Percentiles rank a stretch among this genome's conserved stretches.
phyloP scores from a whole-genome alignment of 1,140 invertebrate genomes.

The Pomacea maculata region DNA sequence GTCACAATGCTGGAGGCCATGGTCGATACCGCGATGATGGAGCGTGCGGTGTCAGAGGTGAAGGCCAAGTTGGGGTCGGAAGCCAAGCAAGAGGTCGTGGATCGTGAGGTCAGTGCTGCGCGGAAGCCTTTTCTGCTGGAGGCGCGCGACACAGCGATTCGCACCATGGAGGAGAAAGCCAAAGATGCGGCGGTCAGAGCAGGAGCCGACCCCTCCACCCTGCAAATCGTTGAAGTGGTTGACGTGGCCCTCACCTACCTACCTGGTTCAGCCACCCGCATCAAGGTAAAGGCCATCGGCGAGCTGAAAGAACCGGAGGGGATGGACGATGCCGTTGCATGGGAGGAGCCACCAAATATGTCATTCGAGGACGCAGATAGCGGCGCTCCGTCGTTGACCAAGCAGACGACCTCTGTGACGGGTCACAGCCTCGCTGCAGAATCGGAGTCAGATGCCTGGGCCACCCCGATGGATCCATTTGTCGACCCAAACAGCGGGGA shows the following conservation, averaged over 20 bases:
- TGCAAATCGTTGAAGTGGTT: conserved; percentile 42
- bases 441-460: conserved; percentile 27
- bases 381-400: neutral
- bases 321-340: neutral
- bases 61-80: neutral
- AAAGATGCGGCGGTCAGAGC: conserved; percentile 26
- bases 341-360: conserved; percentile 4
- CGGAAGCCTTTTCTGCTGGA: conserved; percentile 36
- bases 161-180: conserved; percentile 27
- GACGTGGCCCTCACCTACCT: conserved; percentile 50
- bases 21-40: conserved; percentile 23
- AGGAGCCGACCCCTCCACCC: conserved; percentile 41
- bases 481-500: conserved; percentile 42
- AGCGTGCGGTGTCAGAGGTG: neutral
- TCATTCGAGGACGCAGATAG: neutral
- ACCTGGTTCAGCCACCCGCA: conserved; percentile 48
- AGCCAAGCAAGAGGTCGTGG: conserved; percentile 20
- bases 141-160: conserved; percentile 38
- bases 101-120: conserved; percentile 18
- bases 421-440: conserved; percentile 3
- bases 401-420: conserved; percentile 21
- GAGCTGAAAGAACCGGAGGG: conserved; percentile 3
- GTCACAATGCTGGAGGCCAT: conserved; percentile 40
- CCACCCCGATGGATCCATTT: neutral
- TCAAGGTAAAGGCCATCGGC: conserved; percentile 32